Evolutionary conservation across 2,888 invertebrate species (phyloP), one percentile per base, ranked within the genome.

Genomic region (Perithous albicinctus): DNA sequence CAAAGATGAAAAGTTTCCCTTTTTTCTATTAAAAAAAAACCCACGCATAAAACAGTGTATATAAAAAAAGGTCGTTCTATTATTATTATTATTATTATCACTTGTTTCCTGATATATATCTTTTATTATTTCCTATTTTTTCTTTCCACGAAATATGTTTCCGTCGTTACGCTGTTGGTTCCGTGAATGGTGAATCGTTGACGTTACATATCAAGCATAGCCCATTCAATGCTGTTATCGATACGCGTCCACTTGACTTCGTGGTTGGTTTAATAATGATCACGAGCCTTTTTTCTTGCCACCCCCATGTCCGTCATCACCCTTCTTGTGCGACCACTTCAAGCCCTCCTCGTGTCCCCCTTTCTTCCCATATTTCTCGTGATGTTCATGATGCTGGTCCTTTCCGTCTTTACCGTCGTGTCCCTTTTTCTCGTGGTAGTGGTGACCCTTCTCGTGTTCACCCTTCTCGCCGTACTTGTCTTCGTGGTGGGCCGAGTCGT

Each of bases 271-370:
- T 63, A 23, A 70, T 67, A 70, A 73, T 70, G 63, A 56, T 70
- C 41, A 79, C 73, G 73, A 56, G 48, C 48, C 43, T 46, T 69
- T 69, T 73, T 73, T 72, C 38, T 56, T 18, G n/a, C 15, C 73
- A 54, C 67, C 63, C 35, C 32, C 73, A 63, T 56, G 64, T 46
- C 59, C 64, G 32, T 70, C 78, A 59, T 82, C 70, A 0, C 94
- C 94, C 82, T 94, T 94, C 83, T 94, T 94, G 90, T 93, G 94
- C n/a, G 93, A 89, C 95, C 95, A 95, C 84, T 95, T 94, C 88
- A 94, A 95, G 1, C 94, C 94, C 0, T 91, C 88, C 5, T 93
- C 92, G 26, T 93, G 93, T 0, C 91, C 94, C 0, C 90, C 93
- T 69, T 94, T 94, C 46, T 94, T 92, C 15, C 93, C 94, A 70